Conservation (phyloP, 1,140 invertebrate species). For the Batillaria attramentaria region DNA sequence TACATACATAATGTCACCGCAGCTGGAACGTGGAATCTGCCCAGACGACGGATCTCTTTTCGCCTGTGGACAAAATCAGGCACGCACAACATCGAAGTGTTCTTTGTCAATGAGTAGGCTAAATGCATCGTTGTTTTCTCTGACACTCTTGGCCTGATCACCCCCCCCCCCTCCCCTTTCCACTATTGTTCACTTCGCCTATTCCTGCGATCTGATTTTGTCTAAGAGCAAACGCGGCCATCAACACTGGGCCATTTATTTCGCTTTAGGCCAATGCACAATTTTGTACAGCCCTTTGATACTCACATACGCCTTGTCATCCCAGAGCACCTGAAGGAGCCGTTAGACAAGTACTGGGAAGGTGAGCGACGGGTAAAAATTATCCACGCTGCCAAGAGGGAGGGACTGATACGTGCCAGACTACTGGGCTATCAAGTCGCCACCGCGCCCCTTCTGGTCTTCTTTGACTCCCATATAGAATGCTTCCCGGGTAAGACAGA, state of each 20-base stretch:
- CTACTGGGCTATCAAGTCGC: slow-evolving; percentile 90
- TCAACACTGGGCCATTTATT: slow-evolving; percentile 74
- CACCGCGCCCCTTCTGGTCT: slow-evolving; percentile 91
- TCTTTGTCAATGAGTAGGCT: too few relatives aligned
- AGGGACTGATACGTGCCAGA: slow-evolving; percentile 88
- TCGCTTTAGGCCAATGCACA: neutral
- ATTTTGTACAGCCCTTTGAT: too few relatives aligned
- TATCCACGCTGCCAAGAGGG: slow-evolving; percentile 78
- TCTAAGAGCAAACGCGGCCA: neutral
- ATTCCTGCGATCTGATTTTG: neutral
- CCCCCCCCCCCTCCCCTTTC: neutral
- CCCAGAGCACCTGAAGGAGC: slow-evolving; percentile 83
- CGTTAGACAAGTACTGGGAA: slow-evolving; percentile 93
- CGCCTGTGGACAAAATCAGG: too few relatives aligned
- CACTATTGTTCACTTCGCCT: neutral
- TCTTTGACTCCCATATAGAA: slow-evolving; percentile 98
- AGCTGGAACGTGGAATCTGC: neutral
- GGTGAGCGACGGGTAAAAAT: slow-evolving; percentile 91
- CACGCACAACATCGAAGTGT: too few relatives aligned
- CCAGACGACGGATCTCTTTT: too few relatives aligned
- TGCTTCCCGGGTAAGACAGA: slow-evolving; percentile 80
- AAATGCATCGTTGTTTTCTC: too few relatives aligned
- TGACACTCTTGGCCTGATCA: neutral
- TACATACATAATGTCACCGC: neutral
- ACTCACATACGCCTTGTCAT: too few relatives aligned